phyloP scores from a whole-genome alignment of 1,140 invertebrate species.

The Eciton burchellii region DNA sequence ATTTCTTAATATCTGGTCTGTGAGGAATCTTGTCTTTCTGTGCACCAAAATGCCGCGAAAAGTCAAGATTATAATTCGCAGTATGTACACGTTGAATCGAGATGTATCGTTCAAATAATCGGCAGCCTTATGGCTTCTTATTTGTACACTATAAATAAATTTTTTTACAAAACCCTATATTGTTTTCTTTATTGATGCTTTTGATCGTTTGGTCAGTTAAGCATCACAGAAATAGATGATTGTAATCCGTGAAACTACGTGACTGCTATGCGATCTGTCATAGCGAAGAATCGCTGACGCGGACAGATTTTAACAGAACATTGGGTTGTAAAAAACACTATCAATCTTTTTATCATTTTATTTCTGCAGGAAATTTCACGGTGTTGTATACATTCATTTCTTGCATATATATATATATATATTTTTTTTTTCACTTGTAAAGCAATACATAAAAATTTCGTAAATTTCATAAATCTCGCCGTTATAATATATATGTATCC shows the following conservation, averaged over 20 bases:
- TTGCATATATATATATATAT: neutral
- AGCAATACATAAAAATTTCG: neutral
- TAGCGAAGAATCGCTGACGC: too few relatives aligned
- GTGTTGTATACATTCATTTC: too few relatives aligned
- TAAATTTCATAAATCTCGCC: constrained; percentile 3
- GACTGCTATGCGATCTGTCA: too few relatives aligned
- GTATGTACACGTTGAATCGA: constrained; percentile 48
- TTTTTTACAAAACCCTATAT: constrained; percentile 70
- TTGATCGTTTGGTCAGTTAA: neutral
- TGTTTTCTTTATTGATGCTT: neutral
- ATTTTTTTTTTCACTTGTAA: neutral
- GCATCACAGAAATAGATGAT: neutral
- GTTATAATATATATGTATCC: neutral
- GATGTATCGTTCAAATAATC: constrained; percentile 61
- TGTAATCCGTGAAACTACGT: neutral
- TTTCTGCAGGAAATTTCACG: too few relatives aligned
- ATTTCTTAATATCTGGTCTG: constrained; percentile 32
- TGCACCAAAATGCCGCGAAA: neutral
- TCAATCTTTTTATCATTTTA: too few relatives aligned
- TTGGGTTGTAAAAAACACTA: too few relatives aligned
- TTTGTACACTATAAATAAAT: constrained; percentile 77
- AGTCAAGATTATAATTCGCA: constrained; percentile 34
- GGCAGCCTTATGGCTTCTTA: constrained; percentile 65
- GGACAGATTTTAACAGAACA: too few relatives aligned
- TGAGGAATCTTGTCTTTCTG: constrained; percentile 34